Evolutionary conservation across 1,140 invertebrate genomes (phyloP).

Genomic region (Brachionus calyciflorus): DNA sequence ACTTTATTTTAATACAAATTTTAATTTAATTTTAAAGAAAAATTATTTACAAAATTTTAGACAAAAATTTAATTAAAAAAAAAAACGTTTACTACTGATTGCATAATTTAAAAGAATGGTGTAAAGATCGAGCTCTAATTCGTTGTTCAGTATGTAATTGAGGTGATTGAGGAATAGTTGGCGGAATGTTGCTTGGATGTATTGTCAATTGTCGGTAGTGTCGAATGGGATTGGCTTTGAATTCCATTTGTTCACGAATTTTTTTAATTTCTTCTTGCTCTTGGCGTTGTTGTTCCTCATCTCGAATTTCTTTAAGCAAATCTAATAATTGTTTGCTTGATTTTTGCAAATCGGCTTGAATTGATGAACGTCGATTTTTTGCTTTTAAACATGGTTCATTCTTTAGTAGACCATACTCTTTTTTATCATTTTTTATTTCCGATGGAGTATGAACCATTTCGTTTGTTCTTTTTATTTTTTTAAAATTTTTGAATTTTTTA

Average conservation of each 20-base stretch:
- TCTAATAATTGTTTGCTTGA: conserved; percentile 3
- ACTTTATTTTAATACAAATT: too few species aligned
- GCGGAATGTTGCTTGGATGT: background rate
- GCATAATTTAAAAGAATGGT: background rate
- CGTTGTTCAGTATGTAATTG: conserved; percentile 4
- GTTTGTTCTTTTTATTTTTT: too few species aligned
- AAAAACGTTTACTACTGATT: background rate
- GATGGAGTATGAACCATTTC: background rate
- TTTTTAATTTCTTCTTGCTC: conserved; percentile 4
- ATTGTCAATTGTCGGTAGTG: conserved; percentile 10
- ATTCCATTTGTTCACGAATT: conserved; percentile 14
- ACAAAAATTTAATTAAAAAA: too few species aligned
- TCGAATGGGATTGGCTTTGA: conserved; percentile 7
- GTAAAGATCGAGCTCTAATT: conserved; percentile 4
- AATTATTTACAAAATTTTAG: too few species aligned
- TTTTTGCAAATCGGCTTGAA: conserved; percentile 10
- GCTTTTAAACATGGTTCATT: background rate
- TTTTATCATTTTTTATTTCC: background rate
- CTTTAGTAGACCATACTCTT: background rate
- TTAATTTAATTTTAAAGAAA: too few species aligned
- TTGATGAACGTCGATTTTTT: background rate
- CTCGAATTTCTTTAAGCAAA: conserved; percentile 1
- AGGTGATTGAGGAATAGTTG: background rate
- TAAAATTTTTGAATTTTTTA: too few species aligned
- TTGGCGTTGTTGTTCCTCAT: background rate